Evolutionary conservation across 2,797 vertebrate genomes (phyloP).

Genomic region (Podarcis siculus): DNA sequence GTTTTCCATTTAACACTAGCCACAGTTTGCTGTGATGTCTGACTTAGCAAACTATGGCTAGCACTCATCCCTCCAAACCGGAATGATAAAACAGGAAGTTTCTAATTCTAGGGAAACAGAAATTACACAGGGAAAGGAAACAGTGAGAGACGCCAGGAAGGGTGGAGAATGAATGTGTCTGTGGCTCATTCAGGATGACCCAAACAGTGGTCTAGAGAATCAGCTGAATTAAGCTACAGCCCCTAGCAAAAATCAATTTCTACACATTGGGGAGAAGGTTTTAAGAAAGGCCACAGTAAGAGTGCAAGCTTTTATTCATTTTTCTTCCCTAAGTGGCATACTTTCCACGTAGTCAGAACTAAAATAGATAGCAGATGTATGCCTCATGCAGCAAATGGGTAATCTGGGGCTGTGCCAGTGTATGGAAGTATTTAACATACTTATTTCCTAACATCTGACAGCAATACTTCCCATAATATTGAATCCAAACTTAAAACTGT

Average conservation of each 20-base stretch:
- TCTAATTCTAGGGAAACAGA: background rate
- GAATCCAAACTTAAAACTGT: constrained; percentile 51
- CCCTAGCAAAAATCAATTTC: constrained; percentile 17
- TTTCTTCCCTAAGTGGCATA: background rate
- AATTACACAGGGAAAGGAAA: background rate
- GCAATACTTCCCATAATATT: constrained; percentile 49
- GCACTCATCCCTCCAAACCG: background rate
- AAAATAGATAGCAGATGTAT: constrained; percentile 51
- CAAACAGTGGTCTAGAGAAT: background rate
- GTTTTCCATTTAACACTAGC: background rate
- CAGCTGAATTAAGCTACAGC: background rate
- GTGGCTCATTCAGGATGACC: background rate
- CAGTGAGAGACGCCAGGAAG: background rate
- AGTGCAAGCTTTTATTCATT: background rate
- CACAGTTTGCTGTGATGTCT: background rate
- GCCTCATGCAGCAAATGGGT: constrained; percentile 44
- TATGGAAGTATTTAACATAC: constrained; percentile 50
- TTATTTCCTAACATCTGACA: constrained; percentile 64
- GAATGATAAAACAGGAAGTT: background rate
- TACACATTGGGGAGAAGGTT: background rate
- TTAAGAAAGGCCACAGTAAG: constrained; percentile 11
- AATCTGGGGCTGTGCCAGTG: constrained; percentile 47
- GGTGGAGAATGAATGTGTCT: background rate
- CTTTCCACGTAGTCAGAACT: constrained; percentile 34
- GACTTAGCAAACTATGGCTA: background rate